A percentile compares a stretch with the other conserved stretches of the same genome.
These are phyloP conservation scores for Oceanodroma leucorhoa DNA, from an alignment of 2,797 vertebrate genomes.

Conservation along the genomic window DNA sequence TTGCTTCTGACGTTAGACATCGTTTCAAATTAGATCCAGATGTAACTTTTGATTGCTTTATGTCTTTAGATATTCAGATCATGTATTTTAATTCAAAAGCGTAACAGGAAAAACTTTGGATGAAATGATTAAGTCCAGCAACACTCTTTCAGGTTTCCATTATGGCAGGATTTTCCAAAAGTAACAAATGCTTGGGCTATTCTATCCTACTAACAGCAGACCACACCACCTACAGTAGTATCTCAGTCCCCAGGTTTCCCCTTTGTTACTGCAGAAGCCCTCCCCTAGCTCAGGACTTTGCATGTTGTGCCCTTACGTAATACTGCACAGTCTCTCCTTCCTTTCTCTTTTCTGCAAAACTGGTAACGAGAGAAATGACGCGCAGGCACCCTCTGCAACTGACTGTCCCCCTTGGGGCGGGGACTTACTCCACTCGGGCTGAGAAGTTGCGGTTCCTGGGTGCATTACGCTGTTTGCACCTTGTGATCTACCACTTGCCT, in stretches of 20 bases:
- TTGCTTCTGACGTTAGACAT: slow-evolving; percentile 3
- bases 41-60: not conserved
- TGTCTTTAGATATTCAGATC: not conserved
- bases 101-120: not conserved
- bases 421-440: too few relatives aligned
- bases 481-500: not conserved
- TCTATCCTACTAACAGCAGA: not conserved
- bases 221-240: not conserved
- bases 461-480: not conserved
- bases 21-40: not conserved
- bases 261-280: not conserved
- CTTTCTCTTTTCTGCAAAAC: not conserved
- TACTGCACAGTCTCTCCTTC: not conserved
- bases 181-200: not conserved
- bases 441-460: not conserved
- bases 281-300: not conserved
- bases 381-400: not conserved
- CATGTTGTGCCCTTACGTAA: not conserved
- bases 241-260: not conserved
- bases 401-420: not conserved
- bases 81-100: not conserved
- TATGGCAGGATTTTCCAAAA: not conserved
- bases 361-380: accelerated
- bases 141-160: not conserved
- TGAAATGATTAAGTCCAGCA: not conserved